Evolutionary conservation across 2,888 invertebrate genomes (phyloP).

Genomic region (Chalcis sispes): DNA sequence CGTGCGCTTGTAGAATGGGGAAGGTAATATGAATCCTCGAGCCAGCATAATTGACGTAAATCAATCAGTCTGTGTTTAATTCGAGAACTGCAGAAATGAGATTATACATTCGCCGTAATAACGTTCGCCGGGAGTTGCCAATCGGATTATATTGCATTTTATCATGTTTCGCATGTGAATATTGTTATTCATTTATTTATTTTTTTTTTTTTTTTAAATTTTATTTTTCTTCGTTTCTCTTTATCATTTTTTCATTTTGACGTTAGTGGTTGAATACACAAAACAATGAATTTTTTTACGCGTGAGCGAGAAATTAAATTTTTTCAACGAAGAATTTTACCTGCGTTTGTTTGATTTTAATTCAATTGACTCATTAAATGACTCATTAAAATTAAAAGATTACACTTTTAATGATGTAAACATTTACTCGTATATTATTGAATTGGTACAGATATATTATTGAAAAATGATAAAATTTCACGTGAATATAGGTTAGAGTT

Average conservation of each 20-base stretch:
- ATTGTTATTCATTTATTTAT: background rate
- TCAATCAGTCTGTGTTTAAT: slow-evolving; percentile 47
- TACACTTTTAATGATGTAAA: too few relatives aligned
- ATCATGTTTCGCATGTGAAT: background rate
- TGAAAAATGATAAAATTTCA: too few relatives aligned
- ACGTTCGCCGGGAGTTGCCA: slow-evolving; percentile 2
- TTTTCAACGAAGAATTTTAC: too few relatives aligned
- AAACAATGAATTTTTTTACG: too few relatives aligned
- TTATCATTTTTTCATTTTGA: too few relatives aligned
- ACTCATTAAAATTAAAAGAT: slow-evolving; percentile 23
- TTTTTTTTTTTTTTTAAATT: too few relatives aligned
- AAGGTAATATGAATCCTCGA: slow-evolving; percentile 18
- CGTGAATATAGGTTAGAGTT: too few relatives aligned
- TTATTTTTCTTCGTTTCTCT: too few relatives aligned
- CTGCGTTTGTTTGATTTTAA: slow-evolving; percentile 15
- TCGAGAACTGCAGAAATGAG: slow-evolving; percentile 21
- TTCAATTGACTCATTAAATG: slow-evolving; percentile 28
- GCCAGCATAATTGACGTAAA: slow-evolving; percentile 40
- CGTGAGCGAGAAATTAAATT: background rate
- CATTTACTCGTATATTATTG: too few relatives aligned
- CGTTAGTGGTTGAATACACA: too few relatives aligned
- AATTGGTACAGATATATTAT: too few relatives aligned
- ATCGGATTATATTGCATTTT: slow-evolving; percentile 21
- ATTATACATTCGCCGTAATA: slow-evolving; percentile 46
- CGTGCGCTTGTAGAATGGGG: too few relatives aligned